Percentiles rank a stretch among this genome's conserved stretches.
Evolutionary conservation across 1,140 invertebrate species (phyloP).

Genomic region (Leptonema lineaticorne): DNA sequence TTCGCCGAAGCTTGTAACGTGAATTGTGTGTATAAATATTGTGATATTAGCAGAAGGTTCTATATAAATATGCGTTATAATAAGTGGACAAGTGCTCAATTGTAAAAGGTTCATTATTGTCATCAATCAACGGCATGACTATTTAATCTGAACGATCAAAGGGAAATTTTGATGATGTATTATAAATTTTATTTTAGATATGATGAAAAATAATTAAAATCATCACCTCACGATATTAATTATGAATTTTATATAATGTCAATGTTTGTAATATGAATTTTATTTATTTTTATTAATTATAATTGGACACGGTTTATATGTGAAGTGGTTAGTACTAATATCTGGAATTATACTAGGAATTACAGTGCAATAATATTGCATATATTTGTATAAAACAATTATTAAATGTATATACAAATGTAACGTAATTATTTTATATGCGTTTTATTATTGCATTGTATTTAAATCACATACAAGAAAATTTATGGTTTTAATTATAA

Average conservation of each 20-base stretch:
- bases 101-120: too few species aligned
- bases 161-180: too few species aligned
- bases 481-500: too few species aligned
- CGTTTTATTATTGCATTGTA: conserved; percentile 11
- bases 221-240: too few species aligned
- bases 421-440: background rate
- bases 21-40: conserved; percentile 37
- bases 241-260: too few species aligned
- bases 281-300: background rate
- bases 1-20: conserved; percentile 40
- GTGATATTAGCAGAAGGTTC: conserved; percentile 25
- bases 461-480: conserved; percentile 17
- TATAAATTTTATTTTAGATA: too few species aligned
- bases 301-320: conserved; percentile 8
- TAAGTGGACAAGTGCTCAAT: conserved; percentile 19
- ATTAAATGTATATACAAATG: background rate
- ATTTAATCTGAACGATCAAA: too few species aligned
- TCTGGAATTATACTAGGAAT: conserved; percentile 27
- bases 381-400: background rate
- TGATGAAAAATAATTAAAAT: too few species aligned
- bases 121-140: too few species aligned
- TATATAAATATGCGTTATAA: conserved; percentile 23
- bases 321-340: conserved; percentile 21
- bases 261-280: too few species aligned
- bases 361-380: conserved; percentile 23